Evolutionary conservation across 1,140 invertebrate genomes (phyloP).

Genomic region (Achroia grisella): DNA sequence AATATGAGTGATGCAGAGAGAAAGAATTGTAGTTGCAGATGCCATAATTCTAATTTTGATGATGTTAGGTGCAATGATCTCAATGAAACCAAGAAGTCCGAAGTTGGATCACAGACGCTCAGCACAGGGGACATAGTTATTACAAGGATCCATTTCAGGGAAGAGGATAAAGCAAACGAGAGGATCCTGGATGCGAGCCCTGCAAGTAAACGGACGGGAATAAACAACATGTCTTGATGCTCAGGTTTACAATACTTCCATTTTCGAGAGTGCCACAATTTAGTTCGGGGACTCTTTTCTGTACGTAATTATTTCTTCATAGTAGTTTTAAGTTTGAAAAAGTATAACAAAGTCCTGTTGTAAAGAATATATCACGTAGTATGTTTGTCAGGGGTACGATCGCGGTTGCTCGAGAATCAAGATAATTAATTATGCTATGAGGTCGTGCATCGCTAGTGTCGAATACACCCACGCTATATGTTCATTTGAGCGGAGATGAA

Average conservation of each 20-base stretch:
- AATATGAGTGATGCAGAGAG: conserved; percentile 52
- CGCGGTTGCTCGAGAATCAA: conserved; percentile 43
- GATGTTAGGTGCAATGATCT: conserved; percentile 65
- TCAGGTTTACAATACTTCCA: conserved; percentile 38
- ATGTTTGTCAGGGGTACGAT: conserved; percentile 34
- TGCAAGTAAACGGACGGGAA: conserved; percentile 49
- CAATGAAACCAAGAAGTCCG: conserved; percentile 58
- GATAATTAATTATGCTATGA: conserved; percentile 49
- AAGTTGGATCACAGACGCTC: conserved; percentile 85
- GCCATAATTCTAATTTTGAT: conserved; percentile 62
- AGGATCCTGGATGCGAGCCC: conserved; percentile 71
- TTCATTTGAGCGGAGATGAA: conserved; percentile 60
- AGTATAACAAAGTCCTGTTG: no score
- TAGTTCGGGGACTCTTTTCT: conserved; percentile 49
- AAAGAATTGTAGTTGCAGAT: conserved; percentile 73
- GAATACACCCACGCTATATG: conserved; percentile 49
- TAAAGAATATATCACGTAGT: conserved; percentile 5
- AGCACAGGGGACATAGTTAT: conserved; percentile 96
- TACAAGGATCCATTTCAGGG: conserved; percentile 89
- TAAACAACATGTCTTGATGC: conserved; percentile 60
- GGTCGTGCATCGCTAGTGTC: conserved; percentile 47
- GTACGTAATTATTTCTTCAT: conserved; percentile 57
- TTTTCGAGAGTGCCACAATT: conserved; percentile 61
- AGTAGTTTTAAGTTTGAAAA: conserved; percentile 36
- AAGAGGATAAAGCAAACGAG: conserved; percentile 77